Conservation (phyloP, 2,888 invertebrate genomes). For the Bombyx huttoni region DNA sequence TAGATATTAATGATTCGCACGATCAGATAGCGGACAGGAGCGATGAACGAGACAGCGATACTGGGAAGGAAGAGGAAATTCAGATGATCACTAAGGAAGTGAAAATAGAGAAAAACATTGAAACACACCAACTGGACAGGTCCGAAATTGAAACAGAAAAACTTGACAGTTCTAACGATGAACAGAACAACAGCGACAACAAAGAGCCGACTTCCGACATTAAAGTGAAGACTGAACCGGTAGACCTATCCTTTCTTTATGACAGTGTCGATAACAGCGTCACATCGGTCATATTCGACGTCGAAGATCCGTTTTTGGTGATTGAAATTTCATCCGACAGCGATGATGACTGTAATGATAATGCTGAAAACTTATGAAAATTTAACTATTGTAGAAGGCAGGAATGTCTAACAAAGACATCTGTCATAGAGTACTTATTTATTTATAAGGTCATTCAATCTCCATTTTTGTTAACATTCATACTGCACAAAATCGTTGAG, state of each 20-base stretch:
- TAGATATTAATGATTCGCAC: background rate
- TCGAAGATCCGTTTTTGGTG: conserved; percentile 39
- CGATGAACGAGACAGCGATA: background rate
- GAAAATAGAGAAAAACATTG: background rate
- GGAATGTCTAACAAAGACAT: too few relatives aligned
- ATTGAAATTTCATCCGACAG: conserved; percentile 46
- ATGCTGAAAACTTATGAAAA: conserved; percentile 1
- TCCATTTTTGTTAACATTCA: too few relatives aligned
- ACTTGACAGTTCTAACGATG: too few relatives aligned
- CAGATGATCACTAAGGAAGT: background rate
- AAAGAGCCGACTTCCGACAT: conserved; percentile 1
- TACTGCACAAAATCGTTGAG: too few relatives aligned
- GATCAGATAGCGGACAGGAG: background rate
- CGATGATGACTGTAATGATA: conserved; percentile 25
- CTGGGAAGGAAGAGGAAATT: background rate
- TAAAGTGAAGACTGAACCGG: conserved; percentile 15
- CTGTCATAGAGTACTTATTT: too few relatives aligned
- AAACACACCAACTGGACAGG: background rate
- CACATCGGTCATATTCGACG: conserved; percentile 24
- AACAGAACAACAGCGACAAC: background rate
- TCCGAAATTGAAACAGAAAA: background rate
- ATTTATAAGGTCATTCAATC: too few relatives aligned
- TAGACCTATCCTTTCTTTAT: conserved; percentile 17
- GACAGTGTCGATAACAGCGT: conserved; percentile 27
- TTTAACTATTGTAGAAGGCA: background rate